A percentile compares a stretch with the other conserved stretches of the same genome.
These are phyloP conservation scores for Phalacrocorax aristotelis DNA, from an alignment of 2,113 vertebrate species.

Conservation along the genomic window DNA sequence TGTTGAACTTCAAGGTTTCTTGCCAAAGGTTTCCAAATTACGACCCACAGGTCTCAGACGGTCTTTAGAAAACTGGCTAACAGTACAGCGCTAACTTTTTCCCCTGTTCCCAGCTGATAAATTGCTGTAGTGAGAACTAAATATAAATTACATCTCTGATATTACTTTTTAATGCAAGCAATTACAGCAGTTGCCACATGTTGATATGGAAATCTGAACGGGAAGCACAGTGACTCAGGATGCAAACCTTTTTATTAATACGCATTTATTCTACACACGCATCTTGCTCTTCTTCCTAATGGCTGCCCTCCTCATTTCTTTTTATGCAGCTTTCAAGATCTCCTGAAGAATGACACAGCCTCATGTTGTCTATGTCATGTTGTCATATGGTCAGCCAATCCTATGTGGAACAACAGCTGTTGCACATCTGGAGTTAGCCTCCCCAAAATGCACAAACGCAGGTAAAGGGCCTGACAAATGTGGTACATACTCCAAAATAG, in stretches of 20 bases:
- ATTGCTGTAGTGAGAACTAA: neutral
- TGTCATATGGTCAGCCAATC: neutral
- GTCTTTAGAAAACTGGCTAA: neutral
- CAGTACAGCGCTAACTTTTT: neutral
- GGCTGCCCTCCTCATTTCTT: neutral
- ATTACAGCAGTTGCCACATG: neutral
- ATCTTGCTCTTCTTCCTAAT: slow-evolving; percentile 2
- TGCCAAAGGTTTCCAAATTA: neutral
- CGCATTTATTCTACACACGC: slow-evolving; percentile 16
- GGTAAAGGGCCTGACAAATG: neutral
- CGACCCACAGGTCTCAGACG: neutral
- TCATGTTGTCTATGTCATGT: neutral
- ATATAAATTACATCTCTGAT: neutral
- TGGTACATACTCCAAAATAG: neutral
- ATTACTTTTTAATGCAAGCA: slow-evolving; percentile 8
- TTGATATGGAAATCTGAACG: neutral
- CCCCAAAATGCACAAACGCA: neutral
- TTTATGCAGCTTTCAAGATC: neutral
- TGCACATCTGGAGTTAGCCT: neutral
- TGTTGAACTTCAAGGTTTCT: neutral
- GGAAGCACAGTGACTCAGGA: neutral
- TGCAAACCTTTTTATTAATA: slow-evolving; percentile 10
- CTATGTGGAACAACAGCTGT: neutral
- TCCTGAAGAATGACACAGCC: neutral
- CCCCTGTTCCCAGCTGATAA: neutral